Evolutionary conservation across 1,140 invertebrate genomes (phyloP).

Genomic region (Drosophila virilis): DNA sequence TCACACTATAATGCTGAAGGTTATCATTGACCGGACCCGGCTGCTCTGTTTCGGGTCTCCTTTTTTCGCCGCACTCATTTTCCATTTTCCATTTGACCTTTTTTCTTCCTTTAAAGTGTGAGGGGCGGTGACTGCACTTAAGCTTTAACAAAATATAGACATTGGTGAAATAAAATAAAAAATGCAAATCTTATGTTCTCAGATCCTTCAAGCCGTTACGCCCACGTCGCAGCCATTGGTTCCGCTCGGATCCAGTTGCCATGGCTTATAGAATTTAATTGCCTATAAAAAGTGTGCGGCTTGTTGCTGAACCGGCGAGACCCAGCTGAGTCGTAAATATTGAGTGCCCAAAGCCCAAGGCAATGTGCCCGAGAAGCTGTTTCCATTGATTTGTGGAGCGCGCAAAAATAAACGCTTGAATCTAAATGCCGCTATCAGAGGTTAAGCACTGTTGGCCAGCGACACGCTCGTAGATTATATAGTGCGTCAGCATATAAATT

Average conservation of each 20-base stretch:
- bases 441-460: conserved; percentile 34
- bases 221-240: conserved; percentile 22
- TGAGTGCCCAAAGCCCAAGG: conserved; percentile 5
- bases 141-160: conserved; percentile 10
- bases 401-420: conserved; percentile 17
- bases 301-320: conserved; percentile 48
- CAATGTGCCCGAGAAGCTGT: background rate
- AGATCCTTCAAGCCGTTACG: conserved; percentile 23
- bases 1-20: conserved; percentile 64
- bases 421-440: conserved; percentile 27
- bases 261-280: conserved; percentile 81
- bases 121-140: background rate
- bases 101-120: background rate
- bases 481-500: conserved; percentile 71
- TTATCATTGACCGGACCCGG: conserved; percentile 37
- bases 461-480: conserved; percentile 53
- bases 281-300: conserved; percentile 75
- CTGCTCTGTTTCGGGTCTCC: background rate
- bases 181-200: conserved; percentile 40
- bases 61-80: conserved; percentile 7
- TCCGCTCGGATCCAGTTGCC: conserved; percentile 54
- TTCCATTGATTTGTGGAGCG: conserved; percentile 16
- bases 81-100: conserved; percentile 34
- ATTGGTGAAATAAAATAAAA: conserved; percentile 19
- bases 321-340: conserved; percentile 50